These are phyloP conservation scores for Brachionus paranguensis DNA, from an alignment of 1,140 invertebrate genomes.

Conservation along the genomic window DNA sequence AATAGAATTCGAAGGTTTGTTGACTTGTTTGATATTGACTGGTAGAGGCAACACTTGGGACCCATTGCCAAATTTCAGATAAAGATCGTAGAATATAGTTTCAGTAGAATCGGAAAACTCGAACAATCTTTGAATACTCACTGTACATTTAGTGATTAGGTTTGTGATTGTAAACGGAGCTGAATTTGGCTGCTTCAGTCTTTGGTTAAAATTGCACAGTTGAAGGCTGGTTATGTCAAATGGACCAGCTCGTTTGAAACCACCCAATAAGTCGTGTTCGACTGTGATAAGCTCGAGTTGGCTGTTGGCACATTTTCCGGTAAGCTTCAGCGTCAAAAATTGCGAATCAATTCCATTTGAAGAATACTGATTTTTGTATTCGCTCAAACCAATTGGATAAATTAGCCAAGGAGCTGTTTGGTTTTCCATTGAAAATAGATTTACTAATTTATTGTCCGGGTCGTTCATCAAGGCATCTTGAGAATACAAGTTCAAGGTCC, in stretches of 20 bases:
- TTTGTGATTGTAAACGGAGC: neutral
- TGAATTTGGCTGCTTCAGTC: neutral
- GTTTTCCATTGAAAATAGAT: neutral
- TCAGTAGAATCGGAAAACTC: neutral
- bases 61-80: neutral
- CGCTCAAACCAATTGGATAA: neutral
- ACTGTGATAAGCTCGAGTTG: neutral
- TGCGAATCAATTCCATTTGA: neutral
- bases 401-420: neutral
- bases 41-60: neutral
- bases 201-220: neutral
- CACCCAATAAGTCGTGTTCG: neutral
- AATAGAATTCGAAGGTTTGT: neutral
- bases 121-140: neutral
- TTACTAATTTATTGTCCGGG: neutral
- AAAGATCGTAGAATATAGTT: neutral
- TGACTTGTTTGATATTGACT: neutral
- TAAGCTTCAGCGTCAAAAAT: neutral
- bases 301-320: neutral
- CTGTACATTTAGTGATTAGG: neutral
- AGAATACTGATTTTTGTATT: neutral
- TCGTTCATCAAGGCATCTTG: neutral
- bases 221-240: neutral
- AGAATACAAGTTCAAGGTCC: constrained; percentile 60
- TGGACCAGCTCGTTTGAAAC: neutral